Percentiles rank a stretch among this genome's conserved stretches.
Evolutionary conservation across 2,113 vertebrate genomes (phyloP).

Genomic region (Rhea pennata): DNA sequence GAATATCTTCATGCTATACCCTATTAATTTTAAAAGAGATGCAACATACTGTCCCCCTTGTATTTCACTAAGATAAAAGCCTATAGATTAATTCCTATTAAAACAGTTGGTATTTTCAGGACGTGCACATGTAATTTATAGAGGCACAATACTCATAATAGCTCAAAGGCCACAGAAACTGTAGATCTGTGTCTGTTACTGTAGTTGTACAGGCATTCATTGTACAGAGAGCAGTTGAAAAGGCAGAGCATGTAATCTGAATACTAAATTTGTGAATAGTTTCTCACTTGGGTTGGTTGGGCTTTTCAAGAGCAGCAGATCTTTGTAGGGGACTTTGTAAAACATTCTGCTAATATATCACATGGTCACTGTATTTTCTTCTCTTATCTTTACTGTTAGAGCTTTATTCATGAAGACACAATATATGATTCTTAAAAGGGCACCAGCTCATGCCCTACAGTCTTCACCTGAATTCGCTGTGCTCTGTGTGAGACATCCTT

Average conservation of each 20-base stretch:
- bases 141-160: constrained; percentile 68
- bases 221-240: constrained; percentile 74
- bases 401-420: constrained; percentile 68
- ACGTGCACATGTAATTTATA: constrained; percentile 64
- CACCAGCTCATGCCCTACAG: constrained; percentile 57
- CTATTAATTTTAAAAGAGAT: constrained; percentile 57
- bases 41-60: constrained; percentile 30
- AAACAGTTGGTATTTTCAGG: constrained; percentile 73
- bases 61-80: constrained; percentile 55
- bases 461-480: constrained; percentile 61
- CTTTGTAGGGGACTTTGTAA: constrained; percentile 77
- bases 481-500: constrained; percentile 44
- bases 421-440: constrained; percentile 71
- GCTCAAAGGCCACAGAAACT: constrained; percentile 69
- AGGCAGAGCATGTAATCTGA: constrained; percentile 71
- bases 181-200: constrained; percentile 78
- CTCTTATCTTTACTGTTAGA: constrained; percentile 71
- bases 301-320: constrained; percentile 74
- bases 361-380: constrained; percentile 66
- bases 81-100: constrained; percentile 72
- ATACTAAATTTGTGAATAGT: constrained; percentile 79
- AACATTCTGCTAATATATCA: constrained; percentile 75
- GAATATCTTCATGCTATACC: constrained; percentile 36
- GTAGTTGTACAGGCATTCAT: constrained; percentile 75
- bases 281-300: constrained; percentile 69